A percentile compares a stretch with the other conserved stretches of the same genome.
Conservation (phyloP, 2,113 vertebrate species). For the Aegotheles bennettii region DNA sequence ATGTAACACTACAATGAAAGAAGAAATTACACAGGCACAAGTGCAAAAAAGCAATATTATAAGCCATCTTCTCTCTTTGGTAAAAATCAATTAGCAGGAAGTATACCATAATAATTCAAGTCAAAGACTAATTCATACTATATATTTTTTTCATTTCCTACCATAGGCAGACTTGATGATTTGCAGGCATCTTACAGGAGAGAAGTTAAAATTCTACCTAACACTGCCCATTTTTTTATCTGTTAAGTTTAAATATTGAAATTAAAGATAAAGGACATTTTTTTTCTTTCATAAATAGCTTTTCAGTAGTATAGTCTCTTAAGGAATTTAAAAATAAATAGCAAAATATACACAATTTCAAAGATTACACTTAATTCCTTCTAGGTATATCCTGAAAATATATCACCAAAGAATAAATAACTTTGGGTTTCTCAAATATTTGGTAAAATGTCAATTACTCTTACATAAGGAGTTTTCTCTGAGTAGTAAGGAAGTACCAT, state of each 20-base stretch:
- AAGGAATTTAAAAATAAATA: constrained; percentile 59
- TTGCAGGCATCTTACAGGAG: neutral
- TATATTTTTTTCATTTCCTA: neutral
- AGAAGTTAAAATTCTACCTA: neutral
- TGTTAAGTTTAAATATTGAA: constrained; percentile 42
- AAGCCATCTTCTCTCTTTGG: constrained; percentile 39
- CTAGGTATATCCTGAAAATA: constrained; percentile 8
- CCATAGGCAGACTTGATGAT: neutral
- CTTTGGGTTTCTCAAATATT: constrained; percentile 47
- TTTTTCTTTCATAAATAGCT: constrained; percentile 40
- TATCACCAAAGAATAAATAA: constrained; percentile 49
- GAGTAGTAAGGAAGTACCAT: constrained; percentile 16
- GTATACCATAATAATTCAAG: constrained; percentile 6
- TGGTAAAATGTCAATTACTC: constrained; percentile 39
- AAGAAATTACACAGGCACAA: constrained; percentile 25
- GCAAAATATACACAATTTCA: constrained; percentile 57
- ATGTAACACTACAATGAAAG: neutral
- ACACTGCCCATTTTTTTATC: neutral
- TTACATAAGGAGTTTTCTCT: neutral
- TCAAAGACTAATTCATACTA: neutral
- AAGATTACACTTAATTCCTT: constrained; percentile 15
- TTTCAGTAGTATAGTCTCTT: constrained; percentile 30
- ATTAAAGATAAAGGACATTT: neutral
- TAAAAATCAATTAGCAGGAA: constrained; percentile 36
- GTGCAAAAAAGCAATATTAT: constrained; percentile 52